A percentile compares a stretch with the other conserved stretches of the same genome.
phyloP scores from a whole-genome alignment of 2,888 invertebrate genomes.

The Synanthedon formicaeformis region DNA sequence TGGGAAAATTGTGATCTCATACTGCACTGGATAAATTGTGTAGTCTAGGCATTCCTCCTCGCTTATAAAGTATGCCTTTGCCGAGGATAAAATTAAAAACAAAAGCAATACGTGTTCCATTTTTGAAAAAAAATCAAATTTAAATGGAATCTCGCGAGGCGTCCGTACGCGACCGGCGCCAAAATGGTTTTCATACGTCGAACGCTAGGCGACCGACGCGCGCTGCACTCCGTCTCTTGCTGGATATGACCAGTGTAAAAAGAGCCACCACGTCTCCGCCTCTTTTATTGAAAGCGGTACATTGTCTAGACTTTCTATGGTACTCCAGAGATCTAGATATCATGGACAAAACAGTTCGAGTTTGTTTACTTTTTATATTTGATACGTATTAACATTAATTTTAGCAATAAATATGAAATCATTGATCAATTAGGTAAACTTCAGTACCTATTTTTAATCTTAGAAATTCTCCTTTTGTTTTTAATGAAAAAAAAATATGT shows the following conservation, averaged over 20 bases:
- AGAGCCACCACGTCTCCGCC: conserved; percentile 12
- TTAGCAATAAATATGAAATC: no score
- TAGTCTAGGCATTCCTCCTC: conserved; percentile 60
- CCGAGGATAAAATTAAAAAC: conserved; percentile 22
- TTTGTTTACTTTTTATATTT: no score
- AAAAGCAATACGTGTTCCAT: conserved; percentile 19
- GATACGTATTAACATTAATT: no score
- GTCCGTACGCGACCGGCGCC: conserved; percentile 36
- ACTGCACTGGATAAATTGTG: conserved; percentile 58
- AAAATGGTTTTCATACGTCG: conserved; percentile 27
- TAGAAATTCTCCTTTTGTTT: no score
- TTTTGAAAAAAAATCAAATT: conserved; percentile 13
- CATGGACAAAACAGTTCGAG: neutral
- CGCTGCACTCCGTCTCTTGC: conserved; percentile 9
- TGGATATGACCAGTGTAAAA: no score
- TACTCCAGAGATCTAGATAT: neutral
- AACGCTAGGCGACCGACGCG: conserved; percentile 31
- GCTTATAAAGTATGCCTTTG: conserved; percentile 26
- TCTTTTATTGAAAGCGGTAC: neutral
- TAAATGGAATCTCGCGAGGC: conserved; percentile 16
- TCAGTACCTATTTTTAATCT: no score
- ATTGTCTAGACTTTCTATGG: neutral
- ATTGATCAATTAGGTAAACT: no score
- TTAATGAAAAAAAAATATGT: no score
- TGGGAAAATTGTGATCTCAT: conserved; percentile 46